Percentiles rank a stretch among this genome's conserved stretches.
These are phyloP conservation scores for Eupsittula cactorum DNA, from an alignment of 2,113 vertebrate genomes.

Conservation along the genomic window DNA sequence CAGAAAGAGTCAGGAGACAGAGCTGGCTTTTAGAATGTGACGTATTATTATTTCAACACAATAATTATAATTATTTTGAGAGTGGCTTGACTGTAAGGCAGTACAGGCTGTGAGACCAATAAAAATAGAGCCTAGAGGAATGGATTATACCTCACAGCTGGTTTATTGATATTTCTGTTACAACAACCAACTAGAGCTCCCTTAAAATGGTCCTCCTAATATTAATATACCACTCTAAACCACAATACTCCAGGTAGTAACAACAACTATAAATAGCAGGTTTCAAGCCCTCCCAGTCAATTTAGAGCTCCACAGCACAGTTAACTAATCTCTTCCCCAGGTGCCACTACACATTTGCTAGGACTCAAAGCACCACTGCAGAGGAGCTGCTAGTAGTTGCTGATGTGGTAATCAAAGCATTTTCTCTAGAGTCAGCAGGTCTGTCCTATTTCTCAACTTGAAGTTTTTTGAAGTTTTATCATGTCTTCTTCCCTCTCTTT, in stretches of 20 bases:
- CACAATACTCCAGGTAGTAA: slow-evolving; percentile 25
- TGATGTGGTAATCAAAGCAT: background rate
- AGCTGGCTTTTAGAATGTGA: slow-evolving; percentile 30
- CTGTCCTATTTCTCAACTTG: background rate
- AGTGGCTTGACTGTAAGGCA: slow-evolving; percentile 6
- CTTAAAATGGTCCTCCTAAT: slow-evolving; percentile 12
- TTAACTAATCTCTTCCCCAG: background rate
- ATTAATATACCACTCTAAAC: slow-evolving; percentile 6
- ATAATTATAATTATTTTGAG: slow-evolving; percentile 42
- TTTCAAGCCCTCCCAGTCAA: background rate
- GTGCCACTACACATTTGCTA: background rate
- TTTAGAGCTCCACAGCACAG: background rate
- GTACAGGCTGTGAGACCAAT: background rate
- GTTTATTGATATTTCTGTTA: slow-evolving; percentile 49
- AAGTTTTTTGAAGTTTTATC: background rate
- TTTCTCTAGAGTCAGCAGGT: slow-evolving; percentile 34
- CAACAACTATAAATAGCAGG: slow-evolving; percentile 35
- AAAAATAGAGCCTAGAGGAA: slow-evolving; percentile 48
- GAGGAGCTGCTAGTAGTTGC: slow-evolving; percentile 25
- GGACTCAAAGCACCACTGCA: background rate
- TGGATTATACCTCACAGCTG: background rate
- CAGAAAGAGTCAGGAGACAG: slow-evolving; percentile 5
- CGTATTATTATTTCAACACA: slow-evolving; percentile 22
- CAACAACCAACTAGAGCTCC: slow-evolving; percentile 24
- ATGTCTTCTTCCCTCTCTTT: background rate